These are phyloP conservation scores for Sebastolobus altivelis DNA, from an alignment of 2,797 vertebrate genomes.

Conservation along the genomic window DNA sequence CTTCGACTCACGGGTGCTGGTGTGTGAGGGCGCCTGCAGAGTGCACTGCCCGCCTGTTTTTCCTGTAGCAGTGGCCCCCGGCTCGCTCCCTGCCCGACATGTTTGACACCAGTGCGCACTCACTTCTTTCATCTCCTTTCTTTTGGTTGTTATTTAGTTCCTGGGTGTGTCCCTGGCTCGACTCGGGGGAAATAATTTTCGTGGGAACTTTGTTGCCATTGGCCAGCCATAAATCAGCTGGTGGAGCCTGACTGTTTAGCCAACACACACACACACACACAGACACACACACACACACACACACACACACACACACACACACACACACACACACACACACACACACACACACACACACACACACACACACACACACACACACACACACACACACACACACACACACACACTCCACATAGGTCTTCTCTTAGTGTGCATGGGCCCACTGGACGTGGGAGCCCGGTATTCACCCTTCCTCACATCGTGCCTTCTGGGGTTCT, in stretches of 20 bases:
- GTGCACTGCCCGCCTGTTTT: constrained; percentile 59
- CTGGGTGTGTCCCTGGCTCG: constrained; percentile 88
- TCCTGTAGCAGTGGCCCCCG: constrained; percentile 36
- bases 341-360: constrained; percentile 8
- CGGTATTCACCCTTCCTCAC: constrained; percentile 53
- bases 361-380: constrained; percentile 41
- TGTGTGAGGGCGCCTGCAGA: constrained; percentile 56
- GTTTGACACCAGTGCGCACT: constrained; percentile 45
- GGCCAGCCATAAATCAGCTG: constrained; percentile 92
- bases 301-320: constrained; percentile 12
- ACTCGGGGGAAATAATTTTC: constrained; percentile 79
- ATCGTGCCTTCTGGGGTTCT: constrained; percentile 83
- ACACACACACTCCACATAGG: constrained; percentile 52
- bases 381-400: constrained; percentile 8
- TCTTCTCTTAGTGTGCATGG: constrained; percentile 78
- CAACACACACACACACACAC: constrained; percentile 15
- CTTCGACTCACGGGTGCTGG: background rate
- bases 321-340: constrained; percentile 29
- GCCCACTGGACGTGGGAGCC: constrained; percentile 21
- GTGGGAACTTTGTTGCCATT: constrained; percentile 89
- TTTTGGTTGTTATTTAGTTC: constrained; percentile 69
- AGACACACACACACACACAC: constrained; percentile 40
- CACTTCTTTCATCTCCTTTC: constrained; percentile 43
- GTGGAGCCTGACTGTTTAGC: constrained; percentile 87
- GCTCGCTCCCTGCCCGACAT: constrained; percentile 10